Base-by-base conservation (phyloP, 2,888 invertebrate genomes). In the Aethes cnicana region DNA sequence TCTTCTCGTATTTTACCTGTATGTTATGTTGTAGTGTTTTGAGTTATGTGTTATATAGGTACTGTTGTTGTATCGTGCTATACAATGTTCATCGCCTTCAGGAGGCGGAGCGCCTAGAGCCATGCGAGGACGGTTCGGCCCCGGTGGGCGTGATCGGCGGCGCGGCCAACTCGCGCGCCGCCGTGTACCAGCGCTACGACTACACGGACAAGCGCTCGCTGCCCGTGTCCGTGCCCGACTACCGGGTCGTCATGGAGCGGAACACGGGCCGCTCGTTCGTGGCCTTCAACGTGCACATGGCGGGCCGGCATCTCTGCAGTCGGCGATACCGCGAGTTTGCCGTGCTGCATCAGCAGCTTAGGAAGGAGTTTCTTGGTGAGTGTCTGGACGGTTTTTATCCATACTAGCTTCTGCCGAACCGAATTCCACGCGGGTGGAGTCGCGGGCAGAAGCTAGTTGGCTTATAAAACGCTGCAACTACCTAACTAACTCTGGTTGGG, bases 221-320 rank as follows among this genome's bases (percentile, higher is more conserved):
- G 66, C 95, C 95, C 17, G 95, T 95, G 56, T 95, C 95, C 75
- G 95, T 99, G 69, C 99, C 99, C 25, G 98, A 98, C 90, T 99
- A 98, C 84, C 95, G 97, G 69, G 94, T 95, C 57, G 92, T 97
- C 57, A 84, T 86, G 86, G 96, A 97, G 76, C 91, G 95, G 62
- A 94, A 93, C 73, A 96, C 94, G 62, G 96, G 96, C 43, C 96
- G 98, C 68, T 94, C 96, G 63, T 98, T 94, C 88, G 97, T 98
- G 64, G 97, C 94, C 6, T 99, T 97, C 88, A 99, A 99, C 78
- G 98, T 99, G 58, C 98, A 99, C 84, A 99, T 99, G 98, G 99
- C 99, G 4, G 99, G 99, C 0, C 90, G 99, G 23, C 99, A 99
- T 78, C 90, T 99, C 46, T 99, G 99, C 85, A 98, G 98, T 41